phyloP scores from a whole-genome alignment of 2,888 invertebrate genomes.

The Phyto melanocephala region DNA sequence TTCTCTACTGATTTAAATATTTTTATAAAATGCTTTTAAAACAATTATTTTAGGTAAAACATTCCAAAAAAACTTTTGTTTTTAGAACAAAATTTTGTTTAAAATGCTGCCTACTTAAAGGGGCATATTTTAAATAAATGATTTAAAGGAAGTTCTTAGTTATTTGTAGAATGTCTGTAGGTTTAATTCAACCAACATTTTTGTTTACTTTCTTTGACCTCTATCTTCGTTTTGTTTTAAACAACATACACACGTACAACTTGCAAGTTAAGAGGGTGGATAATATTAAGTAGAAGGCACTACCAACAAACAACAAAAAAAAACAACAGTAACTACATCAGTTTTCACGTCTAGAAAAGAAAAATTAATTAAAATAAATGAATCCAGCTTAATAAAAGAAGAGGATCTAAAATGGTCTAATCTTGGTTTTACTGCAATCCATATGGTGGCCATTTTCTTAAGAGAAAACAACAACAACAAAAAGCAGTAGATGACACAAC shows the following conservation, averaged over 20 bases:
- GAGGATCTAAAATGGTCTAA: slow-evolving; percentile 28
- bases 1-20: no score
- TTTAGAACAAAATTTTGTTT: no score
- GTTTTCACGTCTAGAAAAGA: background rate
- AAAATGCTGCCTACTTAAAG: no score
- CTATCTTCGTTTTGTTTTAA: background rate
- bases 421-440: slow-evolving; percentile 30
- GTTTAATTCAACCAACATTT: no score
- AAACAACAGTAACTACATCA: background rate
- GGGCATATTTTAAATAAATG: no score
- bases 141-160: no score
- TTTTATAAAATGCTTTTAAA: no score
- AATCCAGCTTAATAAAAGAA: slow-evolving; percentile 41
- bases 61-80: no score
- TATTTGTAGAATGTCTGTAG: no score
- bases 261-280: slow-evolving; percentile 29
- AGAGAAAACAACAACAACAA: background rate
- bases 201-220: background rate
- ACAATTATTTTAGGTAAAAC: no score
- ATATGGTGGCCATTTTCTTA: slow-evolving; percentile 20
- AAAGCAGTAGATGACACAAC: background rate
- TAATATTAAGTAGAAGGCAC: slow-evolving; percentile 6
- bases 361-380: slow-evolving; percentile 58
- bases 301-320: background rate
- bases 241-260: background rate